phyloP scores from a whole-genome alignment of 2,113 vertebrate genomes.

The Anolis sagrei region DNA sequence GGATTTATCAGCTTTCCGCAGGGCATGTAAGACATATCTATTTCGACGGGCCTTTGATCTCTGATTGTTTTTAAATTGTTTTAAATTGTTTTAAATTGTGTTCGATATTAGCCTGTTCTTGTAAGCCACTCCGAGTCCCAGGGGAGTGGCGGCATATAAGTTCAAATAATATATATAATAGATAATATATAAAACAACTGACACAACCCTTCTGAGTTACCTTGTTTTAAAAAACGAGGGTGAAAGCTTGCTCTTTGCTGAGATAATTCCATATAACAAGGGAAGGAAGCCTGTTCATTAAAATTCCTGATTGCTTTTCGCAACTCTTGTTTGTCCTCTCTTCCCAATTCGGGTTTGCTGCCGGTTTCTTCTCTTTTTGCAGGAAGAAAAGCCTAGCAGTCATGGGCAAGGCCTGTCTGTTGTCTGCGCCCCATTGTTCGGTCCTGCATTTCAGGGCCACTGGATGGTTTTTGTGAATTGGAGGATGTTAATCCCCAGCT shows the following conservation, averaged over 20 bases:
- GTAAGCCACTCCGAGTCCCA: no score
- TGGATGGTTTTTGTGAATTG: slow-evolving; percentile 53
- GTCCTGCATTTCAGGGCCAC: slow-evolving; percentile 17
- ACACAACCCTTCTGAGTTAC: not conserved
- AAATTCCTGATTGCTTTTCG: slow-evolving; percentile 16
- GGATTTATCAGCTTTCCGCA: no score
- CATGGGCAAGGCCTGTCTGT: not conserved
- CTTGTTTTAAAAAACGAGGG: not conserved
- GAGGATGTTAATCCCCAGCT: slow-evolving; percentile 65
- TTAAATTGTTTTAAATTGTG: no score
- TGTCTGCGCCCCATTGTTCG: slow-evolving; percentile 54
- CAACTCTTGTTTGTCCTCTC: not conserved
- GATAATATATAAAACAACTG: not conserved
- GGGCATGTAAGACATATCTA: no score
- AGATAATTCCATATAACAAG: not conserved
- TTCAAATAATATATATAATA: no score
- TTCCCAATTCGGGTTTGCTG: not conserved
- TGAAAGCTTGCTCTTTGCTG: not conserved
- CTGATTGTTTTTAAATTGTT: no score
- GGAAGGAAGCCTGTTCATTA: slow-evolving; percentile 31
- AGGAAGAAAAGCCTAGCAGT: not conserved
- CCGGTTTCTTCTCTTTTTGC: not conserved
- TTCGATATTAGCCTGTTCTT: no score
- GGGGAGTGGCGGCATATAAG: no score
- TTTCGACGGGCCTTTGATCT: no score